Percentiles rank a stretch among this genome's conserved stretches.
Evolutionary conservation across 2,888 invertebrate species (phyloP).

Genomic region (Microctonus hyperodae): DNA sequence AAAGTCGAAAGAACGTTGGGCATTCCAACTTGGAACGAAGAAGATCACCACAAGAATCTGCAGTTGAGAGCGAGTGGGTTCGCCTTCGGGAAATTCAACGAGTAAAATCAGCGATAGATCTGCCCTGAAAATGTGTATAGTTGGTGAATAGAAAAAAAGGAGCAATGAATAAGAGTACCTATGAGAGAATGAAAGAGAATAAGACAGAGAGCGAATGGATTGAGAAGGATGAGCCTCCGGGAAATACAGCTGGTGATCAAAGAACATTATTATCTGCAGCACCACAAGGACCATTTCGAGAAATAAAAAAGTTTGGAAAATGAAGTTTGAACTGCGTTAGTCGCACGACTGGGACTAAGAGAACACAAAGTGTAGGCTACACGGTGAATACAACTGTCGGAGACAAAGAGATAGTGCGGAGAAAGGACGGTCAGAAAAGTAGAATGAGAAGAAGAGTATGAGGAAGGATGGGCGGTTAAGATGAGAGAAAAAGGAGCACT

Average conservation of each 20-base stretch:
- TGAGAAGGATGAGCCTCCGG: constrained; percentile 18
- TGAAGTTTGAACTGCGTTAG: constrained; percentile 41
- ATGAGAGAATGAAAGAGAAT: not conserved
- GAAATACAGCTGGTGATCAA: constrained; percentile 29
- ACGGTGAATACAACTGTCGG: constrained; percentile 12
- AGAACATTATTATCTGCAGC: constrained; percentile 30
- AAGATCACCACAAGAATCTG: constrained; percentile 22
- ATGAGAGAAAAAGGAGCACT: constrained; percentile 29
- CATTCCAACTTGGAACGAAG: constrained; percentile 24
- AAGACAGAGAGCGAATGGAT: not conserved
- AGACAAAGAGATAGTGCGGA: constrained; percentile 7
- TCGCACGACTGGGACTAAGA: constrained; percentile 27
- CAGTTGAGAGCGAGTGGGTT: constrained; percentile 28
- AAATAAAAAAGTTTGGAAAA: constrained; percentile 41
- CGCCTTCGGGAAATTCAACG: constrained; percentile 18
- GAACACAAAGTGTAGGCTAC: constrained; percentile 14
- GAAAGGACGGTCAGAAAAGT: constrained; percentile 12
- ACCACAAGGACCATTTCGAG: constrained; percentile 20
- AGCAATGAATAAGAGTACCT: constrained; percentile 2
- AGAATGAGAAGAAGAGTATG: not conserved
- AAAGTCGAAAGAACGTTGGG: constrained; percentile 23
- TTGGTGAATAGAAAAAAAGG: constrained; percentile 1
- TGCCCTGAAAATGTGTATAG: not conserved
- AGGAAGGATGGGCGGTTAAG: constrained; percentile 1
- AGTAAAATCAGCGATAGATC: constrained; percentile 16